phyloP scores from a whole-genome alignment of 2,888 invertebrate species.

The Ectobius pallidus region DNA sequence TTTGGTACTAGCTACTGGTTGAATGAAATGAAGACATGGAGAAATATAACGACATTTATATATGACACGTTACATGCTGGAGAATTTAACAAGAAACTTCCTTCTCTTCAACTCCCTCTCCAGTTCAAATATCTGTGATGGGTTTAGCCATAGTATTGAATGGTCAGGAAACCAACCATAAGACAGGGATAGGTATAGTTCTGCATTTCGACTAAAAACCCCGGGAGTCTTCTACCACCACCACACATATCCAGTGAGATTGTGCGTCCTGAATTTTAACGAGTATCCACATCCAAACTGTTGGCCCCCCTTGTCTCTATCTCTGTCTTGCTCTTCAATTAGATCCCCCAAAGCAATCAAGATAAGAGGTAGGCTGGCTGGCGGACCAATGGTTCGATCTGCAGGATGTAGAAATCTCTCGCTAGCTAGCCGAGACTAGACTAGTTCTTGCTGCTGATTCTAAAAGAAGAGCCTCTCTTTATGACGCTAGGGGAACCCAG shows the following conservation, averaged over 20 bases:
- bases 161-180: not conserved
- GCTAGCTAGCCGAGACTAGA: no score
- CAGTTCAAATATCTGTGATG: not conserved
- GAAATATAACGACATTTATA: no score
- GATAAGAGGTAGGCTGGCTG: conserved; percentile 34
- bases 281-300: not conserved
- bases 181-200: conserved; percentile 8
- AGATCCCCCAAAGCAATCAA: conserved; percentile 39
- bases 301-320: not conserved
- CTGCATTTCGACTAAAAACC: conserved; percentile 9
- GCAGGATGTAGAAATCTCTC: not conserved
- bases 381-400: conserved; percentile 10
- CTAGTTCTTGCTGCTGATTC: no score
- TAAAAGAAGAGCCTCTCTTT: conserved; percentile 10
- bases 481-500: conserved; percentile 11
- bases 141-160: not conserved
- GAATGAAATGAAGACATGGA: no score
- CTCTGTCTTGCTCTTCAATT: conserved; percentile 38
- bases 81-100: not conserved
- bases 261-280: conserved; percentile 27
- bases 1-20: no score
- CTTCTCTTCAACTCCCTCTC: not conserved
- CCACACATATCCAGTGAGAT: conserved; percentile 12
- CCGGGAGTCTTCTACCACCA: not conserved
- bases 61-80: no score